These are phyloP conservation scores for Acromyrmex echinatior DNA, from an alignment of 1,140 invertebrate genomes.

Conservation along the genomic window DNA sequence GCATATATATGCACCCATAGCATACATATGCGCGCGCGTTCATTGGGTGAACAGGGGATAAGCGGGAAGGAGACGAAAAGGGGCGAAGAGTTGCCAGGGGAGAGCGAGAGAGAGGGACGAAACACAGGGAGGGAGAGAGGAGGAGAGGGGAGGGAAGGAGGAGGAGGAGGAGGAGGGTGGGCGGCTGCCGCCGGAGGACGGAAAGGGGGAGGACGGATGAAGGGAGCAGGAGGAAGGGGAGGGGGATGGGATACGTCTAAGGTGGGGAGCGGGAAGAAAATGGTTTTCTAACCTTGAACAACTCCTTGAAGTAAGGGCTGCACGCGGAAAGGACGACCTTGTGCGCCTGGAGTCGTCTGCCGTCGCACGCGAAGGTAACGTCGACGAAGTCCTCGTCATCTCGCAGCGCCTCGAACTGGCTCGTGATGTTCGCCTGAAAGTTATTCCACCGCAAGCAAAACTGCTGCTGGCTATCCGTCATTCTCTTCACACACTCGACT, in stretches of 20 bases:
- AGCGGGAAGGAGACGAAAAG: background rate
- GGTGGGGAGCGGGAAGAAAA: slow-evolving; percentile 68
- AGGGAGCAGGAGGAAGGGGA: background rate
- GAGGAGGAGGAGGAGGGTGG: no score
- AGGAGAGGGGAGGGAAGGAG: no score
- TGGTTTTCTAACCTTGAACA: slow-evolving; percentile 91
- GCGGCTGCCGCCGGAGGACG: no score
- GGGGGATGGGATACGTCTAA: slow-evolving; percentile 45
- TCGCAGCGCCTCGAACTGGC: slow-evolving; percentile 92
- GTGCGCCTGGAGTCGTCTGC: slow-evolving; percentile 92
- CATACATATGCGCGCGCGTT: background rate
- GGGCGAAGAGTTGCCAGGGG: slow-evolving; percentile 6
- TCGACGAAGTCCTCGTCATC: slow-evolving; percentile 94
- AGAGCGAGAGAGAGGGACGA: slow-evolving; percentile 1
- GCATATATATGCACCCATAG: no score
- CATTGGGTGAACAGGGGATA: background rate
- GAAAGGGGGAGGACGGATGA: background rate
- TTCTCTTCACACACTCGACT: slow-evolving; percentile 83
- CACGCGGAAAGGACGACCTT: slow-evolving; percentile 93
- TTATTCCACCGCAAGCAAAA: slow-evolving; percentile 98
- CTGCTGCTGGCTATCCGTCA: slow-evolving; percentile 90
- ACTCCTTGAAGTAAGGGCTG: slow-evolving; percentile 93
- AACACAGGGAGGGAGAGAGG: no score
- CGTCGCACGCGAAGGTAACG: slow-evolving; percentile 94
- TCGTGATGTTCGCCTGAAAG: slow-evolving; percentile 95